Evolutionary conservation across 35 echinoderm and acorn worm species (phyloP), one percentile per base, ranked within the genome.

Genomic region (Acanthaster planci): DNA sequence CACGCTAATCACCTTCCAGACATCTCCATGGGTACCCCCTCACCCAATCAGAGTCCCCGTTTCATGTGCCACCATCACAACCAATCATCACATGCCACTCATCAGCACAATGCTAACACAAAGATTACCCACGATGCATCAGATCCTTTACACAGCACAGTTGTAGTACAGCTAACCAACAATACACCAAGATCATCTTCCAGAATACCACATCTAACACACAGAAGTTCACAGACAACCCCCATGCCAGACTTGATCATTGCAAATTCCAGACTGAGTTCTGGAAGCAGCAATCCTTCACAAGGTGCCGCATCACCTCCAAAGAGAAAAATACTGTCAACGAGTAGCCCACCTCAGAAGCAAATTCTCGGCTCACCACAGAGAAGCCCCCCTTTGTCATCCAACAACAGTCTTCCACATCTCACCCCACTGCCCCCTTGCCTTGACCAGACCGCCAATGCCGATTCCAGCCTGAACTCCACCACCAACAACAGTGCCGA

Each of bases 1-100:
- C 64, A 72, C 26, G 14, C 64, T 72, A 72, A 72, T 34, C 64
- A 72, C 64, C 64, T 35, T 14, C 64, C 26, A 72, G 64, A 72
- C 64, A 72, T 72, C 64, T 72, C 64, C 64, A 72, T 72, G 64
- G 64, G 30, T 26, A 80, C 38, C 14, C 50, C 77, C 38, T 80
- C 12, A 5, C 38, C 77, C 77, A 80, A 52, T 40, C 77, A 40
- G 77, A 80, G 38, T 52, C 77, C 77, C 38, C 77, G 38, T 38
- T 80, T 37, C 36, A 39, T 80, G 7, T 39, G 37, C 37, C 38
- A 40, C 50, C 77, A 17, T 38, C 38, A 29, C 77, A 80, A 39
- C 50, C 77, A 80, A 47, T 17, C 38, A 80, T 80, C 77, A 36
- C 77, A 40, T 37, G 5, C 5, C 77, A 23, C 5, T 31, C 77